Base-by-base conservation (phyloP, 2,888 invertebrate species). In the Aleiodes testaceus region DNA sequence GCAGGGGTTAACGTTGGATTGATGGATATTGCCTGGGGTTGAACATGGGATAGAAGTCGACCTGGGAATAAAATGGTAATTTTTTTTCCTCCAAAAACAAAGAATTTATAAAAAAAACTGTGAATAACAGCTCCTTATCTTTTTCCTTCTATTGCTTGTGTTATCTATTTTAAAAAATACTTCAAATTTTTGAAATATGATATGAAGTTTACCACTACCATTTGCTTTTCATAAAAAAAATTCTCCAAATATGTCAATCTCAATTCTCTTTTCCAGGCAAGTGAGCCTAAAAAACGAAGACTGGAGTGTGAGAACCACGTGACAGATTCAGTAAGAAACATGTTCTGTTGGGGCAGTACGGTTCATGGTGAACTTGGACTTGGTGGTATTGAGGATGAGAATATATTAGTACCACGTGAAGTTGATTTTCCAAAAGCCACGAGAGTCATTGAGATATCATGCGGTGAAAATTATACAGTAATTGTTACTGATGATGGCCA, bases 401-500 rank as follows among this genome's bases (percentile, higher is more conserved):
- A 91, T 80, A 88, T 92, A 66, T 80, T 88, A 6, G 76, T 81
- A 9, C 91, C 91, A 0, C 82, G 87, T 22, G 87, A 88, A 80
- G 80, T 90, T 11, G 80, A 85, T 66, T 89, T 89, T 78, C 67
- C 77, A 30, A 82, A 87, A 73, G 84, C 87, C 7, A 78, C 82
- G 11, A 78, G 87, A 76, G 77, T 89, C n/a, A 77, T 79, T 69
- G 83, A 88, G 76, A 88, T 92, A 77, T 92, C 94, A 4, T 95
- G 97, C 80, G 97, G 97, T 20, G 92, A 93, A 79, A 92, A 92
- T 78, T 97, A 97, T 86, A 93, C 95, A 0, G 85, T 97, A 12
- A 91, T 97, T 75, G 89, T 97, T 0, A 93, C 94, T 0, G 89
- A 89, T 72, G 91, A 92, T 83, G 97, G 98, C 9, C 91, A 93